phyloP scores from a whole-genome alignment of 2,797 vertebrate species.

The Cuculus canorus region DNA sequence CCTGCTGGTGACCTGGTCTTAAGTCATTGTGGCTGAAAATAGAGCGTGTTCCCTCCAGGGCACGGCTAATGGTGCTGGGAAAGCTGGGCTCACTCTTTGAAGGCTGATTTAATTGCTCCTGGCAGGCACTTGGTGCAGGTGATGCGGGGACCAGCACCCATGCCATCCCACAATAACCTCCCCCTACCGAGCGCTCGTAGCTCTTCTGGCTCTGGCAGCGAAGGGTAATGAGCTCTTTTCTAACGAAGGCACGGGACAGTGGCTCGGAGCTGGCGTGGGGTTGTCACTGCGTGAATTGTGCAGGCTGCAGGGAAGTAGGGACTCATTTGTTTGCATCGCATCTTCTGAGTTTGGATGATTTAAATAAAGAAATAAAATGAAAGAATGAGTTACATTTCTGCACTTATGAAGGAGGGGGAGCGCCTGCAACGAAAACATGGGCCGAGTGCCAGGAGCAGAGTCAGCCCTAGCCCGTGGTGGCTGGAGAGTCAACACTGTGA shows the following conservation, averaged over 20 bases:
- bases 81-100: slow-evolving; percentile 59
- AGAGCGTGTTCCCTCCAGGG: slow-evolving; percentile 62
- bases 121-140: slow-evolving; percentile 57
- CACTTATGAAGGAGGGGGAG: background rate
- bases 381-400: background rate
- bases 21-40: slow-evolving; percentile 71
- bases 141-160: slow-evolving; percentile 23
- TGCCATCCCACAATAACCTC: slow-evolving; percentile 32
- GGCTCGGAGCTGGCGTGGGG: rapidly evolving
- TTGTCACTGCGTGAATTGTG: background rate
- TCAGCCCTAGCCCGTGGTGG: background rate
- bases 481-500: background rate
- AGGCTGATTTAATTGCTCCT: slow-evolving; percentile 68
- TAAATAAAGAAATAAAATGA: background rate
- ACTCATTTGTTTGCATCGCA: rapidly evolving
- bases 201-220: background rate
- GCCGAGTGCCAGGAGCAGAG: background rate
- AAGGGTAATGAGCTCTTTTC: background rate
- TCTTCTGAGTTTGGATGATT: background rate
- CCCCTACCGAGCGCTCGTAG: background rate
- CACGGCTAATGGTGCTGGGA: slow-evolving; percentile 59
- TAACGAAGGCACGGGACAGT: background rate
- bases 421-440: rapidly evolving
- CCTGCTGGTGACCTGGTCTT: slow-evolving; percentile 70
- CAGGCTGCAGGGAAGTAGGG: background rate